Evolutionary conservation across 2,888 invertebrate genomes (phyloP).

Genomic region (Sinodicranocentrus sp.): DNA sequence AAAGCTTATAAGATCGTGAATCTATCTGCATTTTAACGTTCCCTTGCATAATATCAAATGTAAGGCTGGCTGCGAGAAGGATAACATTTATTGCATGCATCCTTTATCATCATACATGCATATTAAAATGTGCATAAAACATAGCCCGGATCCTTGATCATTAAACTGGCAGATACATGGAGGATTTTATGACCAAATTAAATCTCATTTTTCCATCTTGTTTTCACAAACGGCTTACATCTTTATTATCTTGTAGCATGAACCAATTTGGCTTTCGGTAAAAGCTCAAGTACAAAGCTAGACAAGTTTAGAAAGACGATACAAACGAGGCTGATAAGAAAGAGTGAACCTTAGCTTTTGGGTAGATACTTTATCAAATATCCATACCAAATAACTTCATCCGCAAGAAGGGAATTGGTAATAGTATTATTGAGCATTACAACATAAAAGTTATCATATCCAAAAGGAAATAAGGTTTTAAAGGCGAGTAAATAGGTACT

Average conservation of each 20-base stretch:
- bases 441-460: neutral
- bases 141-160: constrained; percentile 64
- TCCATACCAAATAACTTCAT: constrained; percentile 25
- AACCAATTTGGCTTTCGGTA: constrained; percentile 64
- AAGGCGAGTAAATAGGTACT: constrained; percentile 23
- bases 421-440: constrained; percentile 20
- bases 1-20: too few species aligned
- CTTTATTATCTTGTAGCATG: constrained; percentile 65
- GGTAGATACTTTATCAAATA: constrained; percentile 64
- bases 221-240: constrained; percentile 66
- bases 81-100: constrained; percentile 52
- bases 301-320: neutral
- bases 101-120: constrained; percentile 13
- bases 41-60: neutral
- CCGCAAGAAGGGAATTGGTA: neutral
- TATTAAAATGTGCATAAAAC: constrained; percentile 63
- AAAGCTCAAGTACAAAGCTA: constrained; percentile 2
- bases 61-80: neutral
- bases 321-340: constrained; percentile 30
- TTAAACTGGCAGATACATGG: constrained; percentile 60
- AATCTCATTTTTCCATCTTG: constrained; percentile 67
- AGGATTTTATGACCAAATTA: constrained; percentile 66
- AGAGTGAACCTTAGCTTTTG: too few species aligned
- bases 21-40: too few species aligned
- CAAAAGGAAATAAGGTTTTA: constrained; percentile 61